A percentile compares a stretch with the other conserved stretches of the same genome.
Conservation (phyloP, 2,797 vertebrate genomes). For the Pangasius larnaudii region DNA sequence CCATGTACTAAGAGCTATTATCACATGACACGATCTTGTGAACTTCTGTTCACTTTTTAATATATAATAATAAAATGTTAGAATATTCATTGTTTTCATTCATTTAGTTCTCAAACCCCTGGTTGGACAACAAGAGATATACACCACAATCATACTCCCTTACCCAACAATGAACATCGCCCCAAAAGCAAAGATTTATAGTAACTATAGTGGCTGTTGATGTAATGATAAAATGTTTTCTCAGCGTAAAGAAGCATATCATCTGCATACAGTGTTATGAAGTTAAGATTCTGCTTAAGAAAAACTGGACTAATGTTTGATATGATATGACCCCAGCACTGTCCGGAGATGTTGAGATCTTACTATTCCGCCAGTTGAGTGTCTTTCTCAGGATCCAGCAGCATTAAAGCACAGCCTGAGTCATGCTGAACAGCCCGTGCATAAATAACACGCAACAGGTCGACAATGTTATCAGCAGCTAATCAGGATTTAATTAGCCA, state of each 20-base stretch:
- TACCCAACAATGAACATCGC: not conserved
- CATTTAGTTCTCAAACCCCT: not conserved
- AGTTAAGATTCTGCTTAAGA: not conserved
- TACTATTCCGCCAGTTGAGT: not conserved
- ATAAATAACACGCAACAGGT: not conserved
- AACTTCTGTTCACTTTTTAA: too few species aligned
- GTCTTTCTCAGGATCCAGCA: constrained; percentile 7
- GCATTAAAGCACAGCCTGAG: not conserved
- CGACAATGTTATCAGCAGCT: not conserved
- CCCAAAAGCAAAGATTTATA: not conserved
- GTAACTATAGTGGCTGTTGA: not conserved
- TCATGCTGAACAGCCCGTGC: not conserved
- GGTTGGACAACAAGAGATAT: not conserved
- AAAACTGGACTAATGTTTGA: not conserved
- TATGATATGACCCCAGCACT: not conserved
- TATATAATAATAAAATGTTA: not conserved
- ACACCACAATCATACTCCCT: not conserved
- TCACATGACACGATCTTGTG: not conserved
- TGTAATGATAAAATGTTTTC: not conserved
- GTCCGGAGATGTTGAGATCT: not conserved
- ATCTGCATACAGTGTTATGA: not conserved
- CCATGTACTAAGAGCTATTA: not conserved
- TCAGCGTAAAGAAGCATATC: not conserved
- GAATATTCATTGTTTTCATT: not conserved
- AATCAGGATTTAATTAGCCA: constrained; percentile 10